Percentiles rank a stretch among this genome's conserved stretches.
Conservation (phyloP, 2,797 vertebrate species). For the Ptychobarbus kaznakovi region DNA sequence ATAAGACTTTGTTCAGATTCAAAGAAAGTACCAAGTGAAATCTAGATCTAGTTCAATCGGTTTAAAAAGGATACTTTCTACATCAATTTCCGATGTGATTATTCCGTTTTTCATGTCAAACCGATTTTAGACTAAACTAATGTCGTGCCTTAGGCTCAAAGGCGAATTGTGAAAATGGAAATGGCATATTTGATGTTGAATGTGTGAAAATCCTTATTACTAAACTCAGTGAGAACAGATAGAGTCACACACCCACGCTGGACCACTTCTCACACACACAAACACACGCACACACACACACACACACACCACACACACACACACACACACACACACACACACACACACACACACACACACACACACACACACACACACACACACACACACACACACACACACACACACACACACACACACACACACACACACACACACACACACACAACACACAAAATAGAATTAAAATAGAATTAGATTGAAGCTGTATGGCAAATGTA, state of each 20-base stretch:
- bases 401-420: not conserved
- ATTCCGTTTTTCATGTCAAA: slow-evolving; percentile 42
- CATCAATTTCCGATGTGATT: slow-evolving; percentile 3
- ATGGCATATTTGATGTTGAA: slow-evolving; percentile 50
- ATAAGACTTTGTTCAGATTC: not conserved
- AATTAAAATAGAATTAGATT: slow-evolving; percentile 1
- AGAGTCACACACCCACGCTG: slow-evolving; percentile 53
- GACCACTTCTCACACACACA: not conserved
- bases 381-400: not conserved
- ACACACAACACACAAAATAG: not conserved
- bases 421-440: not conserved
- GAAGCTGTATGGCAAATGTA: not conserved
- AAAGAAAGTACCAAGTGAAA: not conserved
- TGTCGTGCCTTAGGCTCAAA: slow-evolving; percentile 43
- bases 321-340: not conserved
- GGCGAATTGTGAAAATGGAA: slow-evolving; percentile 40
- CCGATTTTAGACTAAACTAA: slow-evolving; percentile 33
- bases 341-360: not conserved
- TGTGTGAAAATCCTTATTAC: slow-evolving; percentile 54
- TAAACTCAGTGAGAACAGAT: slow-evolving; percentile 44
- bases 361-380: not conserved
- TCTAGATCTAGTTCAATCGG: not conserved
- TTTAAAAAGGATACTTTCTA: slow-evolving; percentile 41
- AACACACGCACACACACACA: not conserved
- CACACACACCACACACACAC: not conserved